These are phyloP conservation scores for Salvator merianae DNA, from an alignment of 2,113 vertebrate genomes.

Conservation along the genomic window DNA sequence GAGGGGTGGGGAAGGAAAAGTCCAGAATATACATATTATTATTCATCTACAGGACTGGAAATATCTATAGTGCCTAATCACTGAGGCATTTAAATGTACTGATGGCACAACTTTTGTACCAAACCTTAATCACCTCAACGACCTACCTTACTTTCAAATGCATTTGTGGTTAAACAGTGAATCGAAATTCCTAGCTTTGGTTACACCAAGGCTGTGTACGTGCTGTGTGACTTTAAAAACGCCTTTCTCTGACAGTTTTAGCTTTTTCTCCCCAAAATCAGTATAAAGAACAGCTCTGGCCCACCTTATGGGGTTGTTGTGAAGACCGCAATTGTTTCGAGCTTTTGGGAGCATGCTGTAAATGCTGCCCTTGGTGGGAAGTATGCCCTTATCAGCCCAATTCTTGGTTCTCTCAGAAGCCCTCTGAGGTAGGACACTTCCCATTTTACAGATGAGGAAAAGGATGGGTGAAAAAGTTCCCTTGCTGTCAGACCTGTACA, in stretches of 20 bases:
- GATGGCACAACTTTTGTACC: background rate
- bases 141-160: background rate
- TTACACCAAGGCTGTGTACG: background rate
- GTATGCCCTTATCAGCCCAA: background rate
- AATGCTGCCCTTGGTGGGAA: background rate
- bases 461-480: background rate
- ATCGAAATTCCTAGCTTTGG: background rate
- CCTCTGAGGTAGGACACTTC: background rate
- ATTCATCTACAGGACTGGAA: background rate
- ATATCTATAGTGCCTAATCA: background rate
- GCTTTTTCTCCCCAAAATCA: too few relatives aligned
- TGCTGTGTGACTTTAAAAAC: too few relatives aligned
- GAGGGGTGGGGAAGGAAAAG: too few relatives aligned
- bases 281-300: background rate
- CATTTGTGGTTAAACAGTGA: background rate
- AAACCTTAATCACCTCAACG: background rate
- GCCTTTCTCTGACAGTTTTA: background rate
- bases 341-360: background rate
- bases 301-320: background rate
- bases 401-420: too few relatives aligned
- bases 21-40: background rate
- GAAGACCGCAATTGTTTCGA: background rate
- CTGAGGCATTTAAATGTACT: background rate
- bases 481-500: background rate
- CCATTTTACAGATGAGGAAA: background rate